These are phyloP conservation scores for Sphaeramia orbicularis DNA, from an alignment of 2,797 vertebrate species.

Conservation along the genomic window DNA sequence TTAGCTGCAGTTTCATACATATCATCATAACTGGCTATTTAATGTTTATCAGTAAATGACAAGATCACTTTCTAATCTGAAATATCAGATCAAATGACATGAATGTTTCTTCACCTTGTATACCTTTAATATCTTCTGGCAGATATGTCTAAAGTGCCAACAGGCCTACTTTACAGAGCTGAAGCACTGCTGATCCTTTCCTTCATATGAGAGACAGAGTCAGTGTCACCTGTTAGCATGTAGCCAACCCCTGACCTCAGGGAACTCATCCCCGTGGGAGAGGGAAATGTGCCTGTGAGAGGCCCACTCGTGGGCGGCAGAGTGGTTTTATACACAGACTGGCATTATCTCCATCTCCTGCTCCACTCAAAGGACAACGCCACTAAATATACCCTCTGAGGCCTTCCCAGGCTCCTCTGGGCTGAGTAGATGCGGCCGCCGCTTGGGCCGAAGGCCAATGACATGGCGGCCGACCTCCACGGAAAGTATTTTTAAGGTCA, in stretches of 20 bases:
- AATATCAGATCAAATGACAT: too few species aligned
- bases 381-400: conserved; percentile 87
- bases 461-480: conserved; percentile 87
- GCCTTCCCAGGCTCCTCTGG: conserved; percentile 86
- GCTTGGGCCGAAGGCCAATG: conserved; percentile 86
- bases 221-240: conserved; percentile 29
- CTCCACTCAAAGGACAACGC: conserved; percentile 83
- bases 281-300: conserved; percentile 70
- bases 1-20: too few species aligned
- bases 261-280: conserved; percentile 71
- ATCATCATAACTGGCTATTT: too few species aligned
- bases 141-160: background rate
- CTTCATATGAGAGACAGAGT: conserved; percentile 17
- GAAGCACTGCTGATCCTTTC: conserved; percentile 12
- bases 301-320: conserved; percentile 77
- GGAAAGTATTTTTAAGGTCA: conserved; percentile 92
- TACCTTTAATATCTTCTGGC: too few species aligned
- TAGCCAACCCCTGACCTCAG: conserved; percentile 67
- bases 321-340: conserved; percentile 86
- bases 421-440: conserved; percentile 78
- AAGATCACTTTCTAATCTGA: too few species aligned
- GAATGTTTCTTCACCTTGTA: too few species aligned
- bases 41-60: too few species aligned
- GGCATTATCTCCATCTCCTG: conserved; percentile 86
- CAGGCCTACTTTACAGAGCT: background rate